Evolutionary conservation across 2,113 vertebrate species (phyloP).

Genomic region (Callipepla squamata): DNA sequence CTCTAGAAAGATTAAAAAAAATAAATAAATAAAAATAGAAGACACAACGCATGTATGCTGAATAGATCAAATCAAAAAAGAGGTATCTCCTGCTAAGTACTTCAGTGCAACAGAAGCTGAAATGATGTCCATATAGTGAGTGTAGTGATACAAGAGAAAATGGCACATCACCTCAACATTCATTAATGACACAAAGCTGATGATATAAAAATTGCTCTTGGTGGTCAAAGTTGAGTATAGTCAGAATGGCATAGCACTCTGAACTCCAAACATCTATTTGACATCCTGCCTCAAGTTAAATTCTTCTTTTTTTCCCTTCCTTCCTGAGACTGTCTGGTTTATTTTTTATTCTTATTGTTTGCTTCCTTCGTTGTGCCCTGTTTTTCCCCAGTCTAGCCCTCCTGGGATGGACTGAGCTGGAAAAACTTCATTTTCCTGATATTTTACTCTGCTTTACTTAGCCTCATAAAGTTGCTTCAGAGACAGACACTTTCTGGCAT

Average conservation of each 20-base stretch:
- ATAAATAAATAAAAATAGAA: background rate
- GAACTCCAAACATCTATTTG: slow-evolving; percentile 1
- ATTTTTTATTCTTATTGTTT: slow-evolving; percentile 9
- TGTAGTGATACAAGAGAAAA: background rate
- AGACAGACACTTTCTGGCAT: background rate
- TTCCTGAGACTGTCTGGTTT: background rate
- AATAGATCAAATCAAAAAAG: background rate
- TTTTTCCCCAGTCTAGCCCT: background rate
- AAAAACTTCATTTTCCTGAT: slow-evolving; percentile 7
- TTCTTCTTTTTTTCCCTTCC: background rate
- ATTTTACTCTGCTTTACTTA: slow-evolving; percentile 23
- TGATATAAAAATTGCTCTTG: slow-evolving; percentile 13
- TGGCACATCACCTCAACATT: background rate
- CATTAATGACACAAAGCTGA: slow-evolving; percentile 31
- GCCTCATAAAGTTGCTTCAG: background rate
- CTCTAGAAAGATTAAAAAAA: background rate
- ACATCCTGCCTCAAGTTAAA: background rate
- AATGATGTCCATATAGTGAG: background rate
- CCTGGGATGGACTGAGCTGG: slow-evolving; percentile 5
- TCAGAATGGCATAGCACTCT: background rate
- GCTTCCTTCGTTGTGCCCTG: background rate
- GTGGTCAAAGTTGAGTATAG: background rate
- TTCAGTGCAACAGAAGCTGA: background rate
- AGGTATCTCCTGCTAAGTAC: background rate
- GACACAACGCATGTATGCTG: background rate